Evolutionary conservation across 1,140 invertebrate genomes (phyloP).

Genomic region (Pseudobourletiella spinata): DNA sequence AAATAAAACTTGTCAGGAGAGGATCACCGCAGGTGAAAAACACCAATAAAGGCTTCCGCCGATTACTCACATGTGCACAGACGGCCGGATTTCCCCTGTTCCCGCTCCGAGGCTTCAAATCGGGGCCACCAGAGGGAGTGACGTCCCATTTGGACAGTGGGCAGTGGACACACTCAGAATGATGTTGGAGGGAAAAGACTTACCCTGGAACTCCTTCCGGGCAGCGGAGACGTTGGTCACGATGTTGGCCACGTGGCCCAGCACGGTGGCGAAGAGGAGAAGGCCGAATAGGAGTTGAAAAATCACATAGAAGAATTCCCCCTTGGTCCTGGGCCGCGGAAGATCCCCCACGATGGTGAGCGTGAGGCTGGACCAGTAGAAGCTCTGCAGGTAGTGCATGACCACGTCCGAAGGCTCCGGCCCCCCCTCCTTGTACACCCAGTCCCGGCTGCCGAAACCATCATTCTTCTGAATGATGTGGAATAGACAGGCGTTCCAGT

Average conservation of each 20-base stretch:
- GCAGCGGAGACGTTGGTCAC: constrained; percentile 89
- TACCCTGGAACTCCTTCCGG: constrained; percentile 92
- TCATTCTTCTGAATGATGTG: constrained; percentile 92
- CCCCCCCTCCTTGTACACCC: constrained; percentile 55
- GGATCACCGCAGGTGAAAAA: no score
- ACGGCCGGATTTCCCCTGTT: no score
- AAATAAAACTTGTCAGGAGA: no score
- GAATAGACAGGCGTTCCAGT: constrained; percentile 98
- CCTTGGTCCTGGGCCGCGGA: constrained; percentile 65
- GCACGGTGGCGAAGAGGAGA: constrained; percentile 80
- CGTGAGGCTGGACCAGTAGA: constrained; percentile 95
- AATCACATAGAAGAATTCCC: constrained; percentile 84
- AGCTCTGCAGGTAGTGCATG: constrained; percentile 91
- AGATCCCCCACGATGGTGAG: constrained; percentile 74
- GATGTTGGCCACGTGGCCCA: constrained; percentile 91
- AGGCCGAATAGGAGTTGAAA: constrained; percentile 80
- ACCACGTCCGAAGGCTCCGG: constrained; percentile 70
- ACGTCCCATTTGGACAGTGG: not conserved
- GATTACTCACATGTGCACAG: no score
- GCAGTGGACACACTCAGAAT: constrained; percentile 32
- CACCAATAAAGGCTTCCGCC: no score
- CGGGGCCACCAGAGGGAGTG: no score
- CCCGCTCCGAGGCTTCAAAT: no score
- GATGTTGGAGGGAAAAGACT: no score
- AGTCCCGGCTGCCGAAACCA: constrained; percentile 82